Evolutionary conservation across 1,140 invertebrate species (phyloP).

Genomic region (Sarcophaga peregrina): DNA sequence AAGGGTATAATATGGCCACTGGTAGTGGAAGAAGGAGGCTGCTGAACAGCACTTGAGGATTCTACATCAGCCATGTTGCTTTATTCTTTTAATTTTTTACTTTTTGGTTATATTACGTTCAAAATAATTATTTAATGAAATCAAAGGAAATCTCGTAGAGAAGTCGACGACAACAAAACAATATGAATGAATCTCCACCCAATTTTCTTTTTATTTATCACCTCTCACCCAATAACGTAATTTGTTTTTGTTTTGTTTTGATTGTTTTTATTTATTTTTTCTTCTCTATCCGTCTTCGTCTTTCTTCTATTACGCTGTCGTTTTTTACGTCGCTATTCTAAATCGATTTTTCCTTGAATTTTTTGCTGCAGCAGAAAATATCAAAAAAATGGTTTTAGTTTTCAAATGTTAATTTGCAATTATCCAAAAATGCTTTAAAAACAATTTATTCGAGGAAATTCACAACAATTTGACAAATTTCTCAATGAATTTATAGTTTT

Average conservation of each 20-base stretch:
- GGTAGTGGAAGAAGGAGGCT: conserved; percentile 58
- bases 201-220: not conserved
- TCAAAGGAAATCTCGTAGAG: not conserved
- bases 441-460: not conserved
- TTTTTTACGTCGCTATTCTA: conserved; percentile 9
- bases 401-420: not conserved
- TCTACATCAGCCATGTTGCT: conserved; percentile 60
- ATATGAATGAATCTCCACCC: conserved; percentile 9
- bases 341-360: conserved; percentile 15
- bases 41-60: conserved; percentile 60
- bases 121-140: not conserved
- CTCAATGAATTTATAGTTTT: not conserved
- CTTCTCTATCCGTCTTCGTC: not conserved
- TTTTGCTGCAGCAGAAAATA: not conserved
- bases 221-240: not conserved
- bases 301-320: not conserved
- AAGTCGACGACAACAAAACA: not conserved
- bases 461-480: not conserved
- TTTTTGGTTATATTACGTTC: too few relatives aligned
- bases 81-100: not conserved
- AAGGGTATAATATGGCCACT: conserved; percentile 39
- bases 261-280: not conserved
- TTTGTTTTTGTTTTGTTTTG: conserved; percentile 4
- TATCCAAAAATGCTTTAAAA: not conserved
- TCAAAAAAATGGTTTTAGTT: not conserved